These are phyloP conservation scores for Cossypha polioptera DNA, from an alignment of 2,797 vertebrate species.

Conservation along the genomic window DNA sequence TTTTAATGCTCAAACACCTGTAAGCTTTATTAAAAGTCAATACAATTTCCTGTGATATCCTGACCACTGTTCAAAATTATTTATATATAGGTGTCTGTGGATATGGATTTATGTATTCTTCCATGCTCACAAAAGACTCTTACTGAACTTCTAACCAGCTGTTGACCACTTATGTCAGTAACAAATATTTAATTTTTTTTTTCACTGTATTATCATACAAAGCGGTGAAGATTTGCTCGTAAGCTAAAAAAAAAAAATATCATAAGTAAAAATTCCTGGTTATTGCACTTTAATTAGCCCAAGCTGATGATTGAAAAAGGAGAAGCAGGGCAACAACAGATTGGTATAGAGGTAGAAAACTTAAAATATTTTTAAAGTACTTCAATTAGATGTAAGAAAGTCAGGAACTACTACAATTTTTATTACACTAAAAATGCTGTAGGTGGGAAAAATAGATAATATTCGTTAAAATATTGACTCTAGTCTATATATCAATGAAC, in stretches of 20 bases:
- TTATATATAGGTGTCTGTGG: neutral
- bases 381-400: neutral
- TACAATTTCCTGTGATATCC: neutral
- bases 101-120: neutral
- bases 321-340: neutral
- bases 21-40: neutral
- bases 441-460: neutral
- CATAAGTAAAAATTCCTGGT: neutral
- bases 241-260: neutral
- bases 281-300: neutral
- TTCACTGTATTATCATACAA: neutral
- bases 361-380: neutral
- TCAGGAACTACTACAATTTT: neutral
- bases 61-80: neutral
- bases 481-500: neutral
- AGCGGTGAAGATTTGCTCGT: neutral
- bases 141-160: neutral
- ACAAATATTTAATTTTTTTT: neutral
- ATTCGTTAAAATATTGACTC: neutral
- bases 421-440: neutral
- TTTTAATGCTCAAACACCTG: neutral
- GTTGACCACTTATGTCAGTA: neutral
- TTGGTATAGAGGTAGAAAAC: neutral
- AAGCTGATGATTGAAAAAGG: neutral
- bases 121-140: accelerated